Percentiles rank a stretch among this genome's conserved stretches.
These are phyloP conservation scores for Xestobium rufovillosum DNA, from an alignment of 2,888 invertebrate species.

Conservation along the genomic window DNA sequence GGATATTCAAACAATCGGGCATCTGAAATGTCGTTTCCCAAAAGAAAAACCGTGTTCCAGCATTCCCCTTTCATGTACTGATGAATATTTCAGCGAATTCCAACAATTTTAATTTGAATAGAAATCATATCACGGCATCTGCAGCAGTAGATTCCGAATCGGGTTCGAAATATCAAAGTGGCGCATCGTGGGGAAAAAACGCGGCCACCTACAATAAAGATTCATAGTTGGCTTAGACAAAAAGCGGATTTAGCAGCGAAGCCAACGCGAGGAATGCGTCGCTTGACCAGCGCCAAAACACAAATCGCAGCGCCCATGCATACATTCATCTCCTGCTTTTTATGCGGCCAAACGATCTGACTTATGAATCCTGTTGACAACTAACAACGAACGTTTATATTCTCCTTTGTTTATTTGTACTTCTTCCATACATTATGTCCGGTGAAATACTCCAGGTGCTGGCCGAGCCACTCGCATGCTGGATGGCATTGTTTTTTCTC, in stretches of 20 bases:
- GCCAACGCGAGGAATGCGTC: constrained; percentile 40
- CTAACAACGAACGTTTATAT: constrained; percentile 28
- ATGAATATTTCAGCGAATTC: constrained; percentile 43
- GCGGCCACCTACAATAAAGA: constrained; percentile 34
- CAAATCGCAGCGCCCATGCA: constrained; percentile 41
- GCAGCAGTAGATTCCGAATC: constrained; percentile 23
- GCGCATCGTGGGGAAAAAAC: constrained; percentile 25
- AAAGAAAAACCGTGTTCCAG: no score
- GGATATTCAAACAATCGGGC: no score
- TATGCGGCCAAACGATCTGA: constrained; percentile 34
- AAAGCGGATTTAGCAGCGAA: constrained; percentile 28
- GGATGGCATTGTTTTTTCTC: no score
- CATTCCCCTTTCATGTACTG: constrained; percentile 38
- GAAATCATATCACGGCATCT: constrained; percentile 28
- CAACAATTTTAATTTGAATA: constrained; percentile 36
- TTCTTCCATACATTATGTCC: no score
- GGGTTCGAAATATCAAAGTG: constrained; percentile 26
- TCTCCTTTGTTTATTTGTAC: no score
- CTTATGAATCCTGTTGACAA: constrained; percentile 36
- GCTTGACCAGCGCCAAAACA: constrained; percentile 42
- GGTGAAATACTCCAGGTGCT: no score
- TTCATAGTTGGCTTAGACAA: constrained; percentile 31
- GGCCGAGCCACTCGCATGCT: no score
- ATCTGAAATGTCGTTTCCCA: no score
- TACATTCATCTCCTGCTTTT: constrained; percentile 40